A percentile compares a stretch with the other conserved stretches of the same genome.
Conservation (phyloP, 37 sponge, comb jelly and placozoan genomes). For the Oscarella lobularis region DNA sequence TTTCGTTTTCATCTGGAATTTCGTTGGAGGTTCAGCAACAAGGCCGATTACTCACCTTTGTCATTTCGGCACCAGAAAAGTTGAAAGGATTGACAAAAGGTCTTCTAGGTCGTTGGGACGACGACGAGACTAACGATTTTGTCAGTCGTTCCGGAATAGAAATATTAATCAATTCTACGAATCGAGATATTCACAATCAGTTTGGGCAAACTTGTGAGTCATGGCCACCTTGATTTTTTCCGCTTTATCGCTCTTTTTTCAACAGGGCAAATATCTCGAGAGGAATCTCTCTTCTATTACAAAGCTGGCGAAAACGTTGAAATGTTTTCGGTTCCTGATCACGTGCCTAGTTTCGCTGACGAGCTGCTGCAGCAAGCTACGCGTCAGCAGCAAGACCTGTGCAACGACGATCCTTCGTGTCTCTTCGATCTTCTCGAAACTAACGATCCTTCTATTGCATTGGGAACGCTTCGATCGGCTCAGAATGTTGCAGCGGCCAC, state of each 20-base stretch:
- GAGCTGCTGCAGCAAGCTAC: slow-evolving; percentile 17
- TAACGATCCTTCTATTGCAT: slow-evolving; percentile 18
- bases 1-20: background rate
- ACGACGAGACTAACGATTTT: slow-evolving; percentile 40
- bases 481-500: background rate
- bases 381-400: background rate
- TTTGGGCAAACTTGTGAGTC: slow-evolving; percentile 7
- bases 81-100: slow-evolving; percentile 35
- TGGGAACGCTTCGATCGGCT: slow-evolving; percentile 8
- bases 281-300: slow-evolving; percentile 37
- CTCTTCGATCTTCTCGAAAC: slow-evolving; percentile 48
- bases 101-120: slow-evolving; percentile 62
- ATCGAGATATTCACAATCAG: slow-evolving; percentile 31
- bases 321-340: slow-evolving; percentile 26
- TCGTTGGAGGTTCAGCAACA: background rate
- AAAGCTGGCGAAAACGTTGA: background rate
- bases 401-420: slow-evolving; percentile 22
- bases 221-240: background rate
- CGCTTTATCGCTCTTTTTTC: background rate
- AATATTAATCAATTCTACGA: slow-evolving; percentile 20
- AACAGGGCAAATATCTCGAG: slow-evolving; percentile 38
- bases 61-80: slow-evolving; percentile 10
- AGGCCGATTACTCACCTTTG: slow-evolving; percentile 5
- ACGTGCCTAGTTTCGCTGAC: slow-evolving; percentile 33
- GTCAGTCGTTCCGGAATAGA: slow-evolving; percentile 29